Percentiles rank a stretch among this genome's conserved stretches.
These are phyloP conservation scores for Brachionus rubens DNA, from an alignment of 1,140 invertebrate genomes.

Conservation along the genomic window DNA sequence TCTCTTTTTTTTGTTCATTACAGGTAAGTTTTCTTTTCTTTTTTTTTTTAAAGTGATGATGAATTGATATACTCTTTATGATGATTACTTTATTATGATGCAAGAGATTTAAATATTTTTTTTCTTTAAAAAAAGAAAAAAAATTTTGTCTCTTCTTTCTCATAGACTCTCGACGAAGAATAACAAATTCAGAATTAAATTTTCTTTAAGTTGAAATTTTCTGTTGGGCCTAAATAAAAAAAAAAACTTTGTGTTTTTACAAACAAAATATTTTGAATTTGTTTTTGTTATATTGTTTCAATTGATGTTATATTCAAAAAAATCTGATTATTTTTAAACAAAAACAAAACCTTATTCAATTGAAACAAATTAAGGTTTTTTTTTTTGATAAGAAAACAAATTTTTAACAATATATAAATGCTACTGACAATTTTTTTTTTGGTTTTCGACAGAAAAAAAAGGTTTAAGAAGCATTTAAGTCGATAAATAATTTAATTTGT, in stretches of 20 bases:
- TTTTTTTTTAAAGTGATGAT: background rate
- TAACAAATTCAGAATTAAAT: background rate
- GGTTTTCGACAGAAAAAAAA: no score
- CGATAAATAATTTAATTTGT: constrained; percentile 25
- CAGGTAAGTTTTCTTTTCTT: background rate
- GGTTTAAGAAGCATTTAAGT: background rate
- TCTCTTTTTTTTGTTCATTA: constrained; percentile 30
- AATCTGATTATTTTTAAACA: constrained; percentile 26
- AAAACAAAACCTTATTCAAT: no score
- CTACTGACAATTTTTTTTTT: no score
- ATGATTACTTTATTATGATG: background rate
- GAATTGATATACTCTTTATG: constrained; percentile 28
- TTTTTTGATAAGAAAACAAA: constrained; percentile 8
- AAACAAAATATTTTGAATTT: no score
- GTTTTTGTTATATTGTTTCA: no score
- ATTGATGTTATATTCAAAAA: background rate
- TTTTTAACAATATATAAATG: no score
- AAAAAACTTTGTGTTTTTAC: no score
- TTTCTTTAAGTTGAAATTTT: background rate
- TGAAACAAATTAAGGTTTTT: no score
- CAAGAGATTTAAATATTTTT: background rate
- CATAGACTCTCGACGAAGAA: background rate
- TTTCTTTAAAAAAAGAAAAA: no score
- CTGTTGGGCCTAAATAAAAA: constrained; percentile 27
- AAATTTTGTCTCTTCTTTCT: no score